phyloP scores from a whole-genome alignment of 2,113 vertebrate species.

The Nannobrachium achirus region DNA sequence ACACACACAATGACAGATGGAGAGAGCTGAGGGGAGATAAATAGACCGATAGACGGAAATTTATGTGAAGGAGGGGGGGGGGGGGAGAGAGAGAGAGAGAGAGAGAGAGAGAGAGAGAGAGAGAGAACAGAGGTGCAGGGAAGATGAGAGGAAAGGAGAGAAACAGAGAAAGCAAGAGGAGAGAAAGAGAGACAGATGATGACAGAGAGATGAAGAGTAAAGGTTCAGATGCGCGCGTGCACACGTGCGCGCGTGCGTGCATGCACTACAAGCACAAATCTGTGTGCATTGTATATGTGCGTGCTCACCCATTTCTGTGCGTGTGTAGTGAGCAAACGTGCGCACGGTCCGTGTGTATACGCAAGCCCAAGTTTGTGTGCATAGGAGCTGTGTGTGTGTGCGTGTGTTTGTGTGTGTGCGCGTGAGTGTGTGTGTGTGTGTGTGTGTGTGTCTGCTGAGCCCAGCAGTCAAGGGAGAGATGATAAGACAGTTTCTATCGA shows the following conservation, averaged over 20 bases:
- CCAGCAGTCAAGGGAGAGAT: constrained; percentile 72
- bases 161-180: neutral
- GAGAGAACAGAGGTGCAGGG: constrained; percentile 5
- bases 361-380: too few species aligned
- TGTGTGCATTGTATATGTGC: too few species aligned
- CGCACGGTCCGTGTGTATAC: too few species aligned
- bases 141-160: neutral
- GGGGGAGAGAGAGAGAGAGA: neutral
- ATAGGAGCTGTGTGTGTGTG: neutral
- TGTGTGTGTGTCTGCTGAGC: constrained; percentile 62
- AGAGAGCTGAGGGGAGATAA: neutral
- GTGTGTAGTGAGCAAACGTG: too few species aligned
- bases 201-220: constrained; percentile 23
- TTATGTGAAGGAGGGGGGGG: neutral
- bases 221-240: constrained; percentile 47
- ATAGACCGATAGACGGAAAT: neutral
- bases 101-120: neutral
- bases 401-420: constrained; percentile 13
- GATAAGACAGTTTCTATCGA: constrained; percentile 73
- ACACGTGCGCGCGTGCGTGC: too few species aligned
- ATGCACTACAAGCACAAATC: too few species aligned
- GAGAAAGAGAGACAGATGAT: constrained; percentile 28
- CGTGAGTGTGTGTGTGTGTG: neutral
- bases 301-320: too few species aligned
- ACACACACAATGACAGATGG: neutral